Conservation (phyloP, 1,140 invertebrate species). For the Meloidogyne chitwoodi region DNA sequence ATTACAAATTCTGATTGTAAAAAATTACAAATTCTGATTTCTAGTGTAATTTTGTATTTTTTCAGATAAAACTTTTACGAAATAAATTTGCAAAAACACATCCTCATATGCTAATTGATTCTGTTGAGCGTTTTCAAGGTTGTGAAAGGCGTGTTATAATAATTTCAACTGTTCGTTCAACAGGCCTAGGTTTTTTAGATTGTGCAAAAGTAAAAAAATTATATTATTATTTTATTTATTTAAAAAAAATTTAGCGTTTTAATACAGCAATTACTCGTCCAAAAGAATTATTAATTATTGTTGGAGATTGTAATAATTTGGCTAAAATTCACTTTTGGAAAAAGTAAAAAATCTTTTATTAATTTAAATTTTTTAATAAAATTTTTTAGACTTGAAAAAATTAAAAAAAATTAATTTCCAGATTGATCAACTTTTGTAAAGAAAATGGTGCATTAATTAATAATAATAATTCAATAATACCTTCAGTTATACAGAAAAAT, state of each 20-base stretch:
- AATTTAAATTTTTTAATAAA: background rate
- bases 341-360: background rate
- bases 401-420: background rate
- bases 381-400: too few relatives aligned
- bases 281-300: constrained; percentile 30
- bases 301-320: constrained; percentile 12
- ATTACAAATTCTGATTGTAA: too few relatives aligned
- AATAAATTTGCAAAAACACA: background rate
- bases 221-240: background rate
- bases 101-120: constrained; percentile 28
- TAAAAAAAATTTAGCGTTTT: constrained; percentile 28
- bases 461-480: background rate
- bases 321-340: constrained; percentile 1
- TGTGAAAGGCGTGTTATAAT: constrained; percentile 37
- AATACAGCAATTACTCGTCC: constrained; percentile 32
- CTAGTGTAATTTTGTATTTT: background rate
- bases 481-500: background rate
- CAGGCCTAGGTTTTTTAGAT: constrained; percentile 1
- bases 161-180: constrained; percentile 26
- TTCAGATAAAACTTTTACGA: background rate
- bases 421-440: background rate
- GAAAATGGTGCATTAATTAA: background rate
- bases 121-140: constrained; percentile 31
- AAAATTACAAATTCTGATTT: too few relatives aligned
- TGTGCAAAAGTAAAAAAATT: background rate